Evolutionary conservation across 2,113 vertebrate genomes (phyloP).

Genomic region (Lycocorax pyrrhopterus): DNA sequence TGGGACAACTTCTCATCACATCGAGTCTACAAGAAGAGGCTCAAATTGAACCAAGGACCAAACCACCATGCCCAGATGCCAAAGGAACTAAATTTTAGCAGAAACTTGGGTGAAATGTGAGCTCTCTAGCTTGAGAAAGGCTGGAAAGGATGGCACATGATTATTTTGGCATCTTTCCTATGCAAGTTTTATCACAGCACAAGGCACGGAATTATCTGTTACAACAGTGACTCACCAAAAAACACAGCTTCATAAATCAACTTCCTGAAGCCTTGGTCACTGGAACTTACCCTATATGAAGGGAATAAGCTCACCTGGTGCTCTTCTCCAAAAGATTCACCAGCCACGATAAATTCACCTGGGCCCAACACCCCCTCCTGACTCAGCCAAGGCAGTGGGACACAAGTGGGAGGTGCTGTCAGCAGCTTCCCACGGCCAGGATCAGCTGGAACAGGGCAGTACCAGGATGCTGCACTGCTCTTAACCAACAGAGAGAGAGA

Average conservation of each 20-base stretch:
- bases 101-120: background rate
- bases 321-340: background rate
- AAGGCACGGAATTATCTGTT: background rate
- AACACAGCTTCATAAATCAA: background rate
- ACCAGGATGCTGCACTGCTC: background rate
- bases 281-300: background rate
- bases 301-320: background rate
- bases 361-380: background rate
- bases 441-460: background rate
- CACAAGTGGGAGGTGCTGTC: background rate
- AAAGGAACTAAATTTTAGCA: background rate
- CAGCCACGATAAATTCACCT: fast-evolving
- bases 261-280: background rate
- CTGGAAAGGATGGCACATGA: background rate
- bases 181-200: background rate
- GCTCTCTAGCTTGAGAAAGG: background rate
- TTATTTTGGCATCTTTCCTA: background rate
- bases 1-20: background rate
- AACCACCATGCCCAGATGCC: background rate
- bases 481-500: background rate
- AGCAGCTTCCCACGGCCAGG: background rate
- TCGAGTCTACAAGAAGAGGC: background rate
- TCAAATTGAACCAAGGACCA: background rate
- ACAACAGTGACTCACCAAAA: background rate
- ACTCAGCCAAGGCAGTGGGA: background rate